phyloP scores from a whole-genome alignment of 1,140 invertebrate genomes.

The Pogonus chalceus region DNA sequence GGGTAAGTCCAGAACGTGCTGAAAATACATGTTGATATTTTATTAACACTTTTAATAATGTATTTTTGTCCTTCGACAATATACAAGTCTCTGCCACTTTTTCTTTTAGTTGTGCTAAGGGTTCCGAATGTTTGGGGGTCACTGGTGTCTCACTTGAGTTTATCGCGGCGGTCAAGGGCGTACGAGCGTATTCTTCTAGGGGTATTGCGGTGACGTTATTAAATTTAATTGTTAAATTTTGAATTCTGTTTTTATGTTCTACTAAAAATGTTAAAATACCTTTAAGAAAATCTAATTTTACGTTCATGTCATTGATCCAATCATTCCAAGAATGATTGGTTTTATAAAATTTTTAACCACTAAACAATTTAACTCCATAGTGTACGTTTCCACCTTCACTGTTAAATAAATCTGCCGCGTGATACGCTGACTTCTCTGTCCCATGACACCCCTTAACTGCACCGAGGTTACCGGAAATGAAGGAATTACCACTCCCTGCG shows the following conservation, averaged over 20 bases:
- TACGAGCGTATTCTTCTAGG: neutral
- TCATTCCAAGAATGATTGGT: constrained; percentile 11
- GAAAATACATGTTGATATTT: constrained; percentile 12
- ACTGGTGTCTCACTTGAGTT: too few relatives aligned
- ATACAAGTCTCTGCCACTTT: too few relatives aligned
- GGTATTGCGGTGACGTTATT: neutral
- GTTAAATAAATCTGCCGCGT: neutral
- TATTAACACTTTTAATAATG: neutral
- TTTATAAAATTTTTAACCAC: constrained; percentile 9
- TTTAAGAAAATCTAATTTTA: neutral
- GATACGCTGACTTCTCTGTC: constrained; percentile 6
- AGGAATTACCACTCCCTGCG: too few relatives aligned
- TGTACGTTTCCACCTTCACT: neutral
- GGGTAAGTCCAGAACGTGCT: constrained; percentile 14
- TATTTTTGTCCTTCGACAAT: too few relatives aligned
- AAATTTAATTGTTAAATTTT: neutral
- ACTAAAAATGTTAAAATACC: neutral
- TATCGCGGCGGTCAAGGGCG: too few relatives aligned
- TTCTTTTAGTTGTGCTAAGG: neutral
- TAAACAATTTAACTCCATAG: neutral
- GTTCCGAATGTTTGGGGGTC: neutral
- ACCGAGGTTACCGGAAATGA: constrained; percentile 7
- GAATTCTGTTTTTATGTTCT: too few relatives aligned
- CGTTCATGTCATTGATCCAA: neutral
- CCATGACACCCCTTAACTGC: constrained; percentile 6